Conservation (phyloP, 2,888 invertebrate species). For the Diloba caeruleocephala region DNA sequence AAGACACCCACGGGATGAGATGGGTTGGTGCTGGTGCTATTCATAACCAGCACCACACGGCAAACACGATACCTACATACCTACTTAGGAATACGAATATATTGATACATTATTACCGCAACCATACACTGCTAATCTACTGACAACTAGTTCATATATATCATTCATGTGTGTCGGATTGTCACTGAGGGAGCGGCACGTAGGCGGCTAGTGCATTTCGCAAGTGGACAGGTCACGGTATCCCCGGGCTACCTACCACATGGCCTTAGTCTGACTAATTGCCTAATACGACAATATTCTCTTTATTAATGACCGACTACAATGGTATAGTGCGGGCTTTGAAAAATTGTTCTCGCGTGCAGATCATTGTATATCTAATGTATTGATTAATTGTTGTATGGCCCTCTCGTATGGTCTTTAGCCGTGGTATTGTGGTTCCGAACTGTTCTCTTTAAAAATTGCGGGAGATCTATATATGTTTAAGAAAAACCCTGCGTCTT, state of each 20-base stretch:
- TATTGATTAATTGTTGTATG: constrained; percentile 45
- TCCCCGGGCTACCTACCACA: constrained; percentile 17
- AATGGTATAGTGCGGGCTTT: constrained; percentile 31
- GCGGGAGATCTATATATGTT: neutral
- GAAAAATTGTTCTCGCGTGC: constrained; percentile 42
- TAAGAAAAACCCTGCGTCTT: too few relatives aligned
- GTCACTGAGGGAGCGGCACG: constrained; percentile 40
- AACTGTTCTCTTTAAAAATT: too few relatives aligned
- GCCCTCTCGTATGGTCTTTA: constrained; percentile 21
- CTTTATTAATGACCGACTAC: constrained; percentile 45
- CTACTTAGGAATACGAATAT: neutral
- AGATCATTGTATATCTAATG: constrained; percentile 13
- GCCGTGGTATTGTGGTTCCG: too few relatives aligned
- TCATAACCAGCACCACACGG: too few relatives aligned
- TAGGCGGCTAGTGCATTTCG: constrained; percentile 49
- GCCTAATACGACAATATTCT: constrained; percentile 57
- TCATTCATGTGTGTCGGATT: constrained; percentile 30
- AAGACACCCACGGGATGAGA: too few relatives aligned
- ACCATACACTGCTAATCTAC: neutral
- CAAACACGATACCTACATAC: too few relatives aligned
- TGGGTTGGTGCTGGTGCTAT: too few relatives aligned
- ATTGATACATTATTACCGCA: neutral
- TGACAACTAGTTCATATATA: constrained; percentile 22
- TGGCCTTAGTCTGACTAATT: constrained; percentile 54
- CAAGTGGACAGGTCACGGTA: constrained; percentile 50